Conservation (phyloP, 2,888 invertebrate genomes). For the Yponomeuta sedellus region DNA sequence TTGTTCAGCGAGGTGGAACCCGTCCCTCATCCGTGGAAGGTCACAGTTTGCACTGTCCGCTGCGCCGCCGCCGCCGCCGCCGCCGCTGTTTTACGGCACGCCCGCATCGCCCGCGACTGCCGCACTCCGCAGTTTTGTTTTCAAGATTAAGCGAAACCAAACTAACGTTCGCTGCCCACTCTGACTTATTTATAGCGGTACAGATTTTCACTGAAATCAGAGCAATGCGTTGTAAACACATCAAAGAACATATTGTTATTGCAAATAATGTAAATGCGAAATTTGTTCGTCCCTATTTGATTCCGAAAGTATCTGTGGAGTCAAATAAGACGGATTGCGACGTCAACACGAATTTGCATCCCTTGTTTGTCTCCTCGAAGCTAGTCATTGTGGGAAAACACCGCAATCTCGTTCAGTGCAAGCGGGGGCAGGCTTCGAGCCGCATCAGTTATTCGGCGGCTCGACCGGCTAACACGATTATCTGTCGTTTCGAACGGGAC, state of each 20-base stretch:
- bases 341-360: conserved; percentile 77
- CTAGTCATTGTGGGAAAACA: conserved; percentile 65
- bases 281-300: conserved; percentile 64
- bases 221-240: background rate
- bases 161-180: conserved; percentile 26
- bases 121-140: conserved; percentile 52
- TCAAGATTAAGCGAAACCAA: conserved; percentile 66
- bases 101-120: conserved; percentile 33
- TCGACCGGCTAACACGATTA: conserved; percentile 74
- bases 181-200: conserved; percentile 17
- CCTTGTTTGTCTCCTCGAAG: conserved; percentile 69
- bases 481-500: conserved; percentile 71
- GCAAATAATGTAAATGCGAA: conserved; percentile 24
- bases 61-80: conserved; percentile 29
- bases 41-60: conserved; percentile 57
- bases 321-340: conserved; percentile 74
- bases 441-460: conserved; percentile 70
- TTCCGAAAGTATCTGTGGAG: conserved; percentile 67
- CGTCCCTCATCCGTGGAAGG: conserved; percentile 56
- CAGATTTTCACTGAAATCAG: conserved; percentile 16
- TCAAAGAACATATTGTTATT: background rate
- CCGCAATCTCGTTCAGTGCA: conserved; percentile 71
- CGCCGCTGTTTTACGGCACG: conserved; percentile 52
- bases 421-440: conserved; percentile 46
- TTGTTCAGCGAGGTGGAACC: conserved; percentile 38